phyloP scores from a whole-genome alignment of 2,113 vertebrate species.

The Rhadina sibilatrix region DNA sequence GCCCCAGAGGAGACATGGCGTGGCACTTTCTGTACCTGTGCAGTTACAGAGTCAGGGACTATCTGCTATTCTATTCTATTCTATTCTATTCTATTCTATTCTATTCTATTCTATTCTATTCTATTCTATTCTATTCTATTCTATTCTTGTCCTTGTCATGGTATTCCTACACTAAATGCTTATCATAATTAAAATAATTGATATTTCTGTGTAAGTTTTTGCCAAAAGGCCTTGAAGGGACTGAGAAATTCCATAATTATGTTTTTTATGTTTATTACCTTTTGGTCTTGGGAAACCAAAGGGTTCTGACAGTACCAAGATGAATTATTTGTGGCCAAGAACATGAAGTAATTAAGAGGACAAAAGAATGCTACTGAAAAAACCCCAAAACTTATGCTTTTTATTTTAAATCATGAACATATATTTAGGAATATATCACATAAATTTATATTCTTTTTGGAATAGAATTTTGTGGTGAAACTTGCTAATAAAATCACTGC shows the following conservation, averaged over 20 bases:
- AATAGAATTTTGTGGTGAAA: neutral
- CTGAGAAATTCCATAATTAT: neutral
- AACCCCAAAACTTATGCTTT: neutral
- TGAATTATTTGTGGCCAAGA: neutral
- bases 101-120: neutral
- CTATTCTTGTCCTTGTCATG: neutral
- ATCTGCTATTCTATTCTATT: neutral
- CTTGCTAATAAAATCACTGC: neutral
- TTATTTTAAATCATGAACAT: neutral
- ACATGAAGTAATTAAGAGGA: neutral
- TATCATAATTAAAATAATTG: neutral
- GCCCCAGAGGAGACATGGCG: neutral
- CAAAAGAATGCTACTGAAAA: neutral
- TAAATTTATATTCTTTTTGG: neutral
- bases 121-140: neutral
- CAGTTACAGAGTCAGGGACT: neutral
- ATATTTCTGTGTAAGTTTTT: neutral
- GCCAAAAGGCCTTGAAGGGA: neutral
- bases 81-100: neutral
- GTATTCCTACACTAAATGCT: neutral
- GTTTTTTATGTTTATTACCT: neutral
- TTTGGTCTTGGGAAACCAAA: neutral
- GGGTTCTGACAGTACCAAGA: neutral
- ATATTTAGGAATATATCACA: neutral
- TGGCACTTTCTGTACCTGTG: neutral